Percentiles rank a stretch among this genome's conserved stretches.
Evolutionary conservation across 1,140 invertebrate species (phyloP).

Genomic region (Limonius californicus): DNA sequence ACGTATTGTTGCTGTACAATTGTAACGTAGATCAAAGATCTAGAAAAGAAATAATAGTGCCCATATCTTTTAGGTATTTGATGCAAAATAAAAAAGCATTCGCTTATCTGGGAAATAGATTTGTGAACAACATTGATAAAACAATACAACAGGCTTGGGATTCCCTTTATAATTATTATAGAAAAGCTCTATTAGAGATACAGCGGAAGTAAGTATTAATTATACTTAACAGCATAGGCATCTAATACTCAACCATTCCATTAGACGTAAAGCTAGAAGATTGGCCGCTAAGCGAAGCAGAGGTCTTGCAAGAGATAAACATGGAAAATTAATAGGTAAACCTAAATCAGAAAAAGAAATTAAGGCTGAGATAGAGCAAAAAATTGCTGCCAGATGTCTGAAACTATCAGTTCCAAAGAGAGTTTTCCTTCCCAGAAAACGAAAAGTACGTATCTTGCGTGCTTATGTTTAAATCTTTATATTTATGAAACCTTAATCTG

Average conservation of each 20-base stretch:
- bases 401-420: conserved; percentile 13
- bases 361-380: conserved; percentile 6
- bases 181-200: not conserved
- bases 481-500: too few species aligned
- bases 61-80: not conserved
- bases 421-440: conserved; percentile 3
- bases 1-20: too few species aligned
- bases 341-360: not conserved
- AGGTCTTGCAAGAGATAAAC: not conserved
- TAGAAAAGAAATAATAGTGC: too few species aligned
- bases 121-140: not conserved
- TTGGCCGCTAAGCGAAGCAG: too few species aligned
- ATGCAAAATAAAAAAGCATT: not conserved
- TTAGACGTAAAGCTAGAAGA: too few species aligned
- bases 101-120: not conserved
- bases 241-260: not conserved
- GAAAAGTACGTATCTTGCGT: conserved; percentile 2
- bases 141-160: not conserved
- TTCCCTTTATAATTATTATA: not conserved
- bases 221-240: not conserved
- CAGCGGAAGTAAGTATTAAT: not conserved
- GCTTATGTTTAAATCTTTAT: not conserved
- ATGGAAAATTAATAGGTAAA: not conserved
- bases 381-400: not conserved
- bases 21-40: too few species aligned